Base-by-base conservation (phyloP, 2,797 vertebrate genomes). In the Melopsittacus undulatus region DNA sequence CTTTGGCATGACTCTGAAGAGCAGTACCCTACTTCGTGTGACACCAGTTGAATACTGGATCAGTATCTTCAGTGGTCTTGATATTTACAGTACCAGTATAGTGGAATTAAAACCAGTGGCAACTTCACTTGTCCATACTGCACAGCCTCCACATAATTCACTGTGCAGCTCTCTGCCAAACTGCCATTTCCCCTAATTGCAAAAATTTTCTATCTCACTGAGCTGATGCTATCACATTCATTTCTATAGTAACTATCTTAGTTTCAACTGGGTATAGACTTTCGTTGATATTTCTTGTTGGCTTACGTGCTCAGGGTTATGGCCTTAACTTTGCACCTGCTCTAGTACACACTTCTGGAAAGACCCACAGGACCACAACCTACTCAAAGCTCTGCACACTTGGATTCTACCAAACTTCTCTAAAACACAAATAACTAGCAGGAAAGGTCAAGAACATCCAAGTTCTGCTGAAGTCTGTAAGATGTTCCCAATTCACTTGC, bases 211-310 rank as follows among this genome's bases (percentile, higher is more conserved):
- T 16, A 1, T 78, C 68, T 80, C 29, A 4, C 45, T 83, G 78
- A 83, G 32, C 84, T 91, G 89, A 93, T 92, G 62, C 62, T 89
- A 87, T 93, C 87, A 11, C 14, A 9, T 72, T 78, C 45, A 59
- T 89, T 94, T 89, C 94, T 81, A 82, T 77, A 80, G 91, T 62
- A 94, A 96, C 84, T 86, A 36, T 83, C 83, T 73, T 3, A 4
- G 64, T 62, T 97, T 91, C 0, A 0, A 18, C 42, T 57, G 48
- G 36, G 88, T 29, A 46, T 22, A 79, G 62, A 20, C 54, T 84
- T 76, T 82, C 0, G 2, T 12, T 62, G 51, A 14, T 43, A 73
- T 79, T 87, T 83, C 42, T n/a, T 82, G 11, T 36, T 63, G 18
- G 59, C 21, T 67, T 22, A 54, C 34, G 27, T 38, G 15, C 59